Evolutionary conservation across 1,140 invertebrate species (phyloP).

Genomic region (Macrobrachium nipponense): DNA sequence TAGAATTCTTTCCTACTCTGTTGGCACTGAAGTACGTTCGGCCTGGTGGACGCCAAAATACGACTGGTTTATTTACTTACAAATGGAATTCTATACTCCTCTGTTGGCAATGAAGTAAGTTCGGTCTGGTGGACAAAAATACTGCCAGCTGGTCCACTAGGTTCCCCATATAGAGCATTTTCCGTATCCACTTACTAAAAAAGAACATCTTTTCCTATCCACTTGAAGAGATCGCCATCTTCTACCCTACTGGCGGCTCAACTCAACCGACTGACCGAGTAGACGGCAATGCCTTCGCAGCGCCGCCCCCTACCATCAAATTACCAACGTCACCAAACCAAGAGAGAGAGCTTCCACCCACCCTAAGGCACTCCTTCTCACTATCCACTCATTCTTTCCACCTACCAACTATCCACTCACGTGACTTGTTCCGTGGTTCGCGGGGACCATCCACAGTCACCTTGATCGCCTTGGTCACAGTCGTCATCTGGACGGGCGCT

Average conservation of each 20-base stretch:
- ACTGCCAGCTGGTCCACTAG: too few species aligned
- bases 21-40: too few species aligned
- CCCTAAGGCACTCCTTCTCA: not conserved
- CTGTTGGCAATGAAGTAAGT: too few species aligned
- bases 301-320: not conserved
- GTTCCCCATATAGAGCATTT: too few species aligned
- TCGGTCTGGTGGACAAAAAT: too few species aligned
- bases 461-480: slow-evolving; percentile 97
- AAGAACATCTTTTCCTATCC: not conserved
- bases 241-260: not conserved
- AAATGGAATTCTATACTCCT: too few species aligned
- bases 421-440: slow-evolving; percentile 95
- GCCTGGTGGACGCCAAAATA: too few species aligned
- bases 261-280: too few species aligned
- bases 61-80: too few species aligned
- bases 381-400: slow-evolving; percentile 27
- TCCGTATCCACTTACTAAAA: not conserved
- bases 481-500: slow-evolving; percentile 91
- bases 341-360: not conserved
- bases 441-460: slow-evolving; percentile 98
- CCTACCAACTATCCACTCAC: slow-evolving; percentile 77
- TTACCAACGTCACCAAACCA: not conserved
- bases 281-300: too few species aligned
- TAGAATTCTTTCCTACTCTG: too few species aligned
- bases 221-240: not conserved